Percentiles rank a stretch among this genome's conserved stretches.
phyloP scores from a whole-genome alignment of 1,140 invertebrate genomes.

The Trichonephila inaurata region DNA sequence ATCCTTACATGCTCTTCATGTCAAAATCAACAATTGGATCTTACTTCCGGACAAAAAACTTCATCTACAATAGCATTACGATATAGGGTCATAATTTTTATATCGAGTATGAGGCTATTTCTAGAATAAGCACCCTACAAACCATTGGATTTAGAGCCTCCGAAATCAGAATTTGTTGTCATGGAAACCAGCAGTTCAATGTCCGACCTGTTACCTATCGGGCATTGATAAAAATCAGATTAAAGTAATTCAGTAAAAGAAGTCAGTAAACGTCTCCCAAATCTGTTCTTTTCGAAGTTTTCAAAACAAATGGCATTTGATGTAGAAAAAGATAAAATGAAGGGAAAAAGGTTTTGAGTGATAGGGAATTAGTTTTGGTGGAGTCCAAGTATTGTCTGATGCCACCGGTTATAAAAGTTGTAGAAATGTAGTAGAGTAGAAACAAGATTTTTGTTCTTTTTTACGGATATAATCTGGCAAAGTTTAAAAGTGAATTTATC shows the following conservation, averaged over 20 bases:
- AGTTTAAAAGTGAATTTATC: background rate
- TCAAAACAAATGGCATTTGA: slow-evolving; percentile 5
- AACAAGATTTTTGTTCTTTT: background rate
- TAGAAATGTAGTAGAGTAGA: background rate
- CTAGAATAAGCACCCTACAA: background rate
- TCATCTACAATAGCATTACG: background rate
- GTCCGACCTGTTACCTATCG: slow-evolving; percentile 13
- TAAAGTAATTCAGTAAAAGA: slow-evolving; percentile 11
- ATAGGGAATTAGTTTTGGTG: background rate
- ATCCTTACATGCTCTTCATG: background rate
- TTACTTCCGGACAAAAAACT: background rate
- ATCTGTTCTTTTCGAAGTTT: background rate
- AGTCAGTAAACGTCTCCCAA: background rate
- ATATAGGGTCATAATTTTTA: background rate
- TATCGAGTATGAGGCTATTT: background rate
- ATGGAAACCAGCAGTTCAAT: background rate
- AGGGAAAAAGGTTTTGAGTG: background rate
- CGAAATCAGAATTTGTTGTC: background rate
- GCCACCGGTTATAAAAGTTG: background rate
- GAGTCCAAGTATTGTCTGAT: background rate
- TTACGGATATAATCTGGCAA: background rate
- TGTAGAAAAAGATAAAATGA: background rate
- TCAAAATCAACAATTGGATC: background rate
- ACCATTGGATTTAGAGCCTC: background rate
- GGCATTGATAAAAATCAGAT: slow-evolving; percentile 35